Evolutionary conservation across 2,888 invertebrate species (phyloP).

Genomic region (Synanthedon vespiformis): DNA sequence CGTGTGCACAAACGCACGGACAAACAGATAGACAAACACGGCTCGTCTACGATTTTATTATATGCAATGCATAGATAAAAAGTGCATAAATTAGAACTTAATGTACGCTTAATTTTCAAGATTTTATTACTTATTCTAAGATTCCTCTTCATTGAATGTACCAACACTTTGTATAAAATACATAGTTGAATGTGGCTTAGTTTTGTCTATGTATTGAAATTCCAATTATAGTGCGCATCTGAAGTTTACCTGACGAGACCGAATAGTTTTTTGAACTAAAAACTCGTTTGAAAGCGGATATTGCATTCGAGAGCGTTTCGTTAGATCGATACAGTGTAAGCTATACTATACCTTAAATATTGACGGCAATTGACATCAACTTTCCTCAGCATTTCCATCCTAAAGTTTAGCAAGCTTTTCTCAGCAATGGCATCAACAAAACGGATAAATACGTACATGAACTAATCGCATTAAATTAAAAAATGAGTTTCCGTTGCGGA

Average conservation of each 20-base stretch:
- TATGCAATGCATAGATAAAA: too few species aligned
- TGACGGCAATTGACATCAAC: too few species aligned
- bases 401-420: background rate
- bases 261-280: conserved; percentile 63
- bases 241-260: conserved; percentile 38
- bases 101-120: too few species aligned
- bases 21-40: too few species aligned
- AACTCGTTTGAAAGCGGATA: conserved; percentile 70
- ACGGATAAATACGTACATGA: background rate
- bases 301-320: conserved; percentile 60
- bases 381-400: too few species aligned
- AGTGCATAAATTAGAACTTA: too few species aligned
- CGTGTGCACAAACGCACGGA: too few species aligned
- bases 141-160: too few species aligned
- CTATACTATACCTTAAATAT: conserved; percentile 27
- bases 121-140: too few species aligned
- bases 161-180: too few species aligned
- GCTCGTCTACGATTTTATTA: too few species aligned
- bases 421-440: background rate
- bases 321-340: conserved; percentile 50
- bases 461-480: conserved; percentile 31
- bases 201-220: background rate
- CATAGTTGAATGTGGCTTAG: too few species aligned
- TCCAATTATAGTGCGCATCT: background rate
- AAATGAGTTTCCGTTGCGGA: conserved; percentile 33